Percentiles rank a stretch among this genome's conserved stretches.
Evolutionary conservation across 1,140 invertebrate species (phyloP).

Genomic region (Gonatopus flavifemur): DNA sequence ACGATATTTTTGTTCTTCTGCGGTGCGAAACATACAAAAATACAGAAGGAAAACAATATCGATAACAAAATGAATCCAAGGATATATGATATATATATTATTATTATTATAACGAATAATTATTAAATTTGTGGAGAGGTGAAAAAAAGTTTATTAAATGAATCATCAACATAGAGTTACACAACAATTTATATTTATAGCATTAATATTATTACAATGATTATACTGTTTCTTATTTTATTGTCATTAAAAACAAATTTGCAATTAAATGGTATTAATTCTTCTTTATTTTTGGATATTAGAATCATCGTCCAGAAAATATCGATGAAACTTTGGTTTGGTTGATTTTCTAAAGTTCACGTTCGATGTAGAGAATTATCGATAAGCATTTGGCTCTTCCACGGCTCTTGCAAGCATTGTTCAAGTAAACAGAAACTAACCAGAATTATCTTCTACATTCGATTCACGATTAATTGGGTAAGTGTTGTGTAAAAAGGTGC

Average conservation of each 20-base stretch:
- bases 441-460: too few species aligned
- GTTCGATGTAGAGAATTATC: too few species aligned
- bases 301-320: too few species aligned
- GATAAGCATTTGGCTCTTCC: too few species aligned
- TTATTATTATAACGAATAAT: conserved; percentile 48
- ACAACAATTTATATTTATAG: conserved; percentile 48
- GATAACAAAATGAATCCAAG: conserved; percentile 41
- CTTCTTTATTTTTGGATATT: too few species aligned
- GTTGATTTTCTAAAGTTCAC: too few species aligned
- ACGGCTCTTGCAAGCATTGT: too few species aligned
- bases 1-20: conserved; percentile 50
- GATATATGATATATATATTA: conserved; percentile 48
- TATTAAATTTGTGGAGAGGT: conserved; percentile 45
- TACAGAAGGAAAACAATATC: conserved; percentile 30
- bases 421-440: too few species aligned
- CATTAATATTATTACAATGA: conserved; percentile 52
- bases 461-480: too few species aligned
- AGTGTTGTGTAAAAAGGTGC: too few species aligned
- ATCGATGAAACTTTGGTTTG: too few species aligned
- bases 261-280: too few species aligned
- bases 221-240: conserved; percentile 57
- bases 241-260: conserved; percentile 54
- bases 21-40: conserved; percentile 32
- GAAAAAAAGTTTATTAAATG: conserved; percentile 36
- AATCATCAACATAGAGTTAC: conserved; percentile 47